These are phyloP conservation scores for Osmerus eperlanus DNA, from an alignment of 2,113 vertebrate species.

Conservation along the genomic window DNA sequence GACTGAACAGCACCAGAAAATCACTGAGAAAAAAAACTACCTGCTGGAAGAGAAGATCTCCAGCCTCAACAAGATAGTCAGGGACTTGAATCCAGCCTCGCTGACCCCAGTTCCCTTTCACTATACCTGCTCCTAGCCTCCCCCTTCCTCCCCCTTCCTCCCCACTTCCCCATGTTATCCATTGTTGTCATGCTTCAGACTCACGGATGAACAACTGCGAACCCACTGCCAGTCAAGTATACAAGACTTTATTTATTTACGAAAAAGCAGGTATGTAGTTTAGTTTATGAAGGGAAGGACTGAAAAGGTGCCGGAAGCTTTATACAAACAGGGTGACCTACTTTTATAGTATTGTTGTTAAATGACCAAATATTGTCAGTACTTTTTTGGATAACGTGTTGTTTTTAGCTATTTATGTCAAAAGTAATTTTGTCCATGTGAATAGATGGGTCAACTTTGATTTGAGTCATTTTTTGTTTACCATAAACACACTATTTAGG, in stretches of 20 bases:
- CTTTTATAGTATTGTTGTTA: no score
- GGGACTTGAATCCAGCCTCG: constrained; percentile 77
- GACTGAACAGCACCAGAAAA: constrained; percentile 84
- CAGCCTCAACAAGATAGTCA: constrained; percentile 88
- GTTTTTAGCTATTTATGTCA: no score
- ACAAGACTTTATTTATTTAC: neutral
- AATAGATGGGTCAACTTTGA: no score
- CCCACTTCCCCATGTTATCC: neutral
- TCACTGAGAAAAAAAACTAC: constrained; percentile 87
- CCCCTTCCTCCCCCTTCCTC: no score
- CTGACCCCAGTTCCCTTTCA: constrained; percentile 52
- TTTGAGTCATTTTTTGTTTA: no score
- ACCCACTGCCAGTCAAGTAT: neutral
- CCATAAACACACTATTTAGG: no score
- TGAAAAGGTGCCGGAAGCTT: no score
- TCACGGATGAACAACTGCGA: neutral
- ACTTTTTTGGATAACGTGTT: no score
- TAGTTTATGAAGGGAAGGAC: no score
- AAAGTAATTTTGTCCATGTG: no score
- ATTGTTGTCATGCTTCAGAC: neutral
- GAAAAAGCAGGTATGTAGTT: neutral
- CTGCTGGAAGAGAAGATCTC: constrained; percentile 92
- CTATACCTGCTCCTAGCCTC: constrained; percentile 64
- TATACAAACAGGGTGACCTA: no score
- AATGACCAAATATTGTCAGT: no score